A percentile compares a stretch with the other conserved stretches of the same genome.
These are phyloP conservation scores for Chrysolina oricalcia DNA, from an alignment of 2,888 invertebrate genomes.

Conservation along the genomic window DNA sequence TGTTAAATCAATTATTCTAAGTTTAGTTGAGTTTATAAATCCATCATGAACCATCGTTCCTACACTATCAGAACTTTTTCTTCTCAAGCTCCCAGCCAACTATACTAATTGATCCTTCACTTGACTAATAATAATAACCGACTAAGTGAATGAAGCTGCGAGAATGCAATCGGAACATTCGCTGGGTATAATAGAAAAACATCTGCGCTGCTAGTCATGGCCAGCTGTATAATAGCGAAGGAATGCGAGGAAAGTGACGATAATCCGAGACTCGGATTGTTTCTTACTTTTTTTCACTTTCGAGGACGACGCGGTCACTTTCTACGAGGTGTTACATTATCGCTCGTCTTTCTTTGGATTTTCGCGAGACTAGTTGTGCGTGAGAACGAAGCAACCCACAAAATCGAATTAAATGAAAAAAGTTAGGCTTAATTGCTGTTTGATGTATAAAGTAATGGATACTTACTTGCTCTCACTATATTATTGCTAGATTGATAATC, in stretches of 20 bases:
- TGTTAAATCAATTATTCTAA: too few species aligned
- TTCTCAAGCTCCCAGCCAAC: neutral
- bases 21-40: too few species aligned
- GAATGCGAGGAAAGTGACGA: constrained; percentile 23
- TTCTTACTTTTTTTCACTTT: constrained; percentile 20
- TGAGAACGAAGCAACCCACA: constrained; percentile 17
- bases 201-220: constrained; percentile 12
- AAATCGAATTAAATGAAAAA: constrained; percentile 10
- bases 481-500: neutral
- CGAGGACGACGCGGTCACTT: constrained; percentile 20
- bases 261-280: constrained; percentile 8
- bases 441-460: neutral
- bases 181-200: constrained; percentile 14
- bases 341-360: constrained; percentile 13
- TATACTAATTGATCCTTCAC: neutral
- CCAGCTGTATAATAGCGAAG: constrained; percentile 24
- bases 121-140: neutral
- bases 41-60: too few species aligned
- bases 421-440: neutral
- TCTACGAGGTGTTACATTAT: constrained; percentile 21
- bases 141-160: neutral
- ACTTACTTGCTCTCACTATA: neutral
- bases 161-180: neutral
- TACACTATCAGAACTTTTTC: too few species aligned
- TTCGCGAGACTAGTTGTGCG: constrained; percentile 15